Evolutionary conservation across 2,888 invertebrate species (phyloP), one percentile per base, ranked within the genome.

Genomic region (Tenthredo livida): DNA sequence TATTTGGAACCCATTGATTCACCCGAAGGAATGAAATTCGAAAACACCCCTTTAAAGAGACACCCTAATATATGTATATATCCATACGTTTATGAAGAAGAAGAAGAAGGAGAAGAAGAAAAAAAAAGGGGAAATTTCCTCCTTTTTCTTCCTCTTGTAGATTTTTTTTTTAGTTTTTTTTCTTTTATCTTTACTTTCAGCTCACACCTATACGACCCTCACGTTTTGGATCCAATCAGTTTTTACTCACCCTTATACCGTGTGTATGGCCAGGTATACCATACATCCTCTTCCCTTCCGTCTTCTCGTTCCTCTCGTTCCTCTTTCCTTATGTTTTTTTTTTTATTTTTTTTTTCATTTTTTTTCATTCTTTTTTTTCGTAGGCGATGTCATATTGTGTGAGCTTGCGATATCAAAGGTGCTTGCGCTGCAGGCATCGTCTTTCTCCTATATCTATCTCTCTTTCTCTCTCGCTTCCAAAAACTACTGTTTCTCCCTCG

Each of bases 141-240:
- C n/a, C 4, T n/a, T 54, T 54, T 7, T 7, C 37, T 37, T 7
- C 37, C 7, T 37, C 37, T 54, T n/a, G 54, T 17, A n/a, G n/a
- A 21, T 61, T 37, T 37, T 37, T 37, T 37, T 37, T 7, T 37
- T 21, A 25, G 2, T 72, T 12, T 15, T 40, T 7, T 40, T 37
- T n/a, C 15, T 25, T 50, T n/a, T 6, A 25, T 77, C 33, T 47
- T 77, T n/a, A 25, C 12, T 17, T 9, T 77, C 50, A 17, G 50
- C 21, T 29, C 29, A 29, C 37, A 37, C 50, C 12, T 10, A 21
- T 40, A 21, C 40, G 61, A 61, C 80, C 80, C 80, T 80, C 80
- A 80, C 80, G 80, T 87, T 87, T 84, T 86, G 85, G 80, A 89
- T 89, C 89, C 90, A 89, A 90, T 90, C 90, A 88, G 87, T 88